Percentiles rank a stretch among this genome's conserved stretches.
These are phyloP conservation scores for Macrobrachium rosenbergii DNA, from an alignment of 1,140 invertebrate species.

Conservation along the genomic window DNA sequence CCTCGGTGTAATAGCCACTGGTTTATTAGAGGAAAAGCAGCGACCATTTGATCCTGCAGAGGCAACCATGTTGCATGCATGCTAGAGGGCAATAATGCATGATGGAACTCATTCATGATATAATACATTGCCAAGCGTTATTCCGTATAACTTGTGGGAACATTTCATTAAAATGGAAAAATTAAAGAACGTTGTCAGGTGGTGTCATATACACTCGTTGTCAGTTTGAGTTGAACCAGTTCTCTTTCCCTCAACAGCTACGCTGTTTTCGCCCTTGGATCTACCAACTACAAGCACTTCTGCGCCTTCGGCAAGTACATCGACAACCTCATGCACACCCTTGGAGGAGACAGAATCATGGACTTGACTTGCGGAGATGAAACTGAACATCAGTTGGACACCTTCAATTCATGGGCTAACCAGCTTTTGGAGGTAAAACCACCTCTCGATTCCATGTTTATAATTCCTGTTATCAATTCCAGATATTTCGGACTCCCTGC, in stretches of 20 bases:
- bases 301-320: constrained; percentile 94
- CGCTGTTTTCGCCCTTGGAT: constrained; percentile 93
- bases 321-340: constrained; percentile 87
- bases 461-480: too few relatives aligned
- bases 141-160: neutral
- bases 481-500: too few relatives aligned
- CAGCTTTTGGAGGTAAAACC: constrained; percentile 85
- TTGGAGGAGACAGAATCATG: constrained; percentile 88
- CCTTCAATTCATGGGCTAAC: constrained; percentile 91
- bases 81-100: too few relatives aligned
- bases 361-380: constrained; percentile 90
- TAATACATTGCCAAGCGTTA: too few relatives aligned
- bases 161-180: neutral
- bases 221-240: neutral
- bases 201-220: neutral
- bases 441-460: too few relatives aligned
- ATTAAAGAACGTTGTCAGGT: neutral
- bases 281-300: constrained; percentile 96
- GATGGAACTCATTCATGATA: too few relatives aligned
- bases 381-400: constrained; percentile 94
- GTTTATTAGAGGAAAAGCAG: too few relatives aligned
- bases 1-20: too few relatives aligned
- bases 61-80: too few relatives aligned
- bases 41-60: too few relatives aligned
- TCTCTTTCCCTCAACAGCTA: constrained; percentile 75